Percentiles rank a stretch among this genome's conserved stretches.
Conservation (phyloP, 2,888 invertebrate species). For the Leptopilina syphax region DNA sequence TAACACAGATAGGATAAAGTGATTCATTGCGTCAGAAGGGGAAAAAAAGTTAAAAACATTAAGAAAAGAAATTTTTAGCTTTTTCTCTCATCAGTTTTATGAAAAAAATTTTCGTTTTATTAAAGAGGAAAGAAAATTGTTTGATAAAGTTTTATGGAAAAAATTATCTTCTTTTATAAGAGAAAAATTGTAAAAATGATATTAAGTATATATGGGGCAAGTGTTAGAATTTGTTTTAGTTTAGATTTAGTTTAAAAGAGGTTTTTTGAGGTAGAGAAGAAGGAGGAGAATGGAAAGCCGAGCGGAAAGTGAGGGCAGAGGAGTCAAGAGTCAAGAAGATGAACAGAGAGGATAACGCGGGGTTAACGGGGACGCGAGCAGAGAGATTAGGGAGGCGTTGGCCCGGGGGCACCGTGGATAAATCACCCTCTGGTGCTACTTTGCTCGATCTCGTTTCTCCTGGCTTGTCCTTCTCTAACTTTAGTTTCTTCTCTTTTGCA, state of each 20-base stretch:
- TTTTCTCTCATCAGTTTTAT: too few species aligned
- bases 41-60: conserved; percentile 27
- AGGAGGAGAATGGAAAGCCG: conserved; percentile 43
- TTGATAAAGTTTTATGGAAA: too few species aligned
- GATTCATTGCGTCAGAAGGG: conserved; percentile 53
- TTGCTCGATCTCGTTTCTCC: conserved; percentile 52
- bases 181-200: too few species aligned
- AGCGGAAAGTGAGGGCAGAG: conserved; percentile 50
- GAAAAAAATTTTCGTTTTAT: too few species aligned
- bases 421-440: conserved; percentile 63
- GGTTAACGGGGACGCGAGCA: conserved; percentile 61
- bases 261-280: conserved; percentile 14
- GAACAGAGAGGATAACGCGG: conserved; percentile 63
- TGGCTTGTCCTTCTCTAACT: conserved; percentile 1
- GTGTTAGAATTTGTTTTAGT: background rate
- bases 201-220: too few species aligned
- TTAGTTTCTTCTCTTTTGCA: conserved; percentile 10
- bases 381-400: conserved; percentile 66
- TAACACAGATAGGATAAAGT: conserved; percentile 53
- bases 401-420: conserved; percentile 63
- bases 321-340: conserved; percentile 64
- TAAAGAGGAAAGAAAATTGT: too few species aligned
- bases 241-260: conserved; percentile 32
- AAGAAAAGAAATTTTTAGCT: background rate
- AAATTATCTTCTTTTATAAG: too few species aligned